phyloP scores from a whole-genome alignment of 1,140 invertebrate genomes.

The Conopomorpha cramerella region DNA sequence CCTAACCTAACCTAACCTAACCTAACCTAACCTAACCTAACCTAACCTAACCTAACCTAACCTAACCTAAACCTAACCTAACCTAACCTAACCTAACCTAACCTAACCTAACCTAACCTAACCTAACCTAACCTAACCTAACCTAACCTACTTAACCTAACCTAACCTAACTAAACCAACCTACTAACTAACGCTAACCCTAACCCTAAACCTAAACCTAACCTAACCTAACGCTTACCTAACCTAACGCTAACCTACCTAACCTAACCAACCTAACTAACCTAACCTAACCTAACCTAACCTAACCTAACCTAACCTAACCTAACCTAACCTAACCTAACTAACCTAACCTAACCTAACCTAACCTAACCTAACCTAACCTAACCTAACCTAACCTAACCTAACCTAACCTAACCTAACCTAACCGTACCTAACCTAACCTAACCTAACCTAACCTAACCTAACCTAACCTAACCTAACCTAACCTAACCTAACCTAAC shows the following conservation, averaged over 20 bases:
- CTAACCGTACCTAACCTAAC: neutral
- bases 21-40: conserved; percentile 2
- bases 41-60: conserved; percentile 2
- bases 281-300: conserved; percentile 2
- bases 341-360: conserved; percentile 2
- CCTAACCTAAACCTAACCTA: conserved; percentile 1
- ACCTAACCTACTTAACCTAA: conserved; percentile 1
- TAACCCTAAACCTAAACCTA: too few relatives aligned
- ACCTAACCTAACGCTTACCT: conserved; percentile 1
- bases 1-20: conserved; percentile 1
- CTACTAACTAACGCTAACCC: too few relatives aligned
- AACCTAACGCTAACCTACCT: neutral
- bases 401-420: conserved; percentile 3
- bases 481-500: conserved; percentile 1
- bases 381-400: conserved; percentile 2
- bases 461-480: conserved; percentile 2
- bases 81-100: conserved; percentile 2
- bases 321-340: conserved; percentile 3
- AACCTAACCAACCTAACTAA: conserved; percentile 2
- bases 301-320: conserved; percentile 2
- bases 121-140: conserved; percentile 2
- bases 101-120: conserved; percentile 2
- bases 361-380: conserved; percentile 2
- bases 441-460: conserved; percentile 1
- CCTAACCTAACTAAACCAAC: conserved; percentile 2